A percentile compares a stretch with the other conserved stretches of the same genome.
Evolutionary conservation across 2,113 vertebrate species (phyloP).

Genomic region (Thalassarche chlororhynchos): DNA sequence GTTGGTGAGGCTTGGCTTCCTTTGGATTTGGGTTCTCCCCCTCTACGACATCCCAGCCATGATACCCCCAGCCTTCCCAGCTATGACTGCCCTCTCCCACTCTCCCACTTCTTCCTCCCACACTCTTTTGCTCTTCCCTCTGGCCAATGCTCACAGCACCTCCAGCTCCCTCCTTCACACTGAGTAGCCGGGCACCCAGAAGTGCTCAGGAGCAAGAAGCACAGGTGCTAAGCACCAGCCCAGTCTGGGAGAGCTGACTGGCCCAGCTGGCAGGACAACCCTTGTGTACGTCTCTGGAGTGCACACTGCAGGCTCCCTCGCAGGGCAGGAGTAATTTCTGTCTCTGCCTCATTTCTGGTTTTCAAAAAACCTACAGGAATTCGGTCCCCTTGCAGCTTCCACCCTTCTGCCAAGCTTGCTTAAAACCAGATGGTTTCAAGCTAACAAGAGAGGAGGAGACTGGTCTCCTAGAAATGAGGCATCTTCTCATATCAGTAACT

Average conservation of each 20-base stretch:
- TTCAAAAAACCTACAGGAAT: not conserved
- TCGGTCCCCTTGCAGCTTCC: not conserved
- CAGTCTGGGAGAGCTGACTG: not conserved
- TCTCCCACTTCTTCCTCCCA: not conserved
- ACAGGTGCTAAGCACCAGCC: no score
- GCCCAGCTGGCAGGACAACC: not conserved
- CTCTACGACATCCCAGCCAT: not conserved
- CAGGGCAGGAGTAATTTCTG: not conserved
- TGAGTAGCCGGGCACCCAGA: rapidly evolving
- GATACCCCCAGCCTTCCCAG: not conserved
- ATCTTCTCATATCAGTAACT: not conserved
- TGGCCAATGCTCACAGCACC: not conserved
- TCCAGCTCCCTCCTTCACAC: not conserved
- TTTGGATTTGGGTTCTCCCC: not conserved
- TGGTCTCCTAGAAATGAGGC: not conserved
- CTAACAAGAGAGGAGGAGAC: not conserved
- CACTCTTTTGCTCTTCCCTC: rapidly evolving
- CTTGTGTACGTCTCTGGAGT: rapidly evolving
- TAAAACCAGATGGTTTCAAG: not conserved
- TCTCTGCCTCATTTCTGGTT: not conserved
- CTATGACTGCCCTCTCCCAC: not conserved
- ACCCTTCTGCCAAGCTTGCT: not conserved
- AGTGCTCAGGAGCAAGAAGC: not conserved
- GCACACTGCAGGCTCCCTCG: not conserved
- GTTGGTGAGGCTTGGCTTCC: not conserved